Percentiles rank a stretch among this genome's conserved stretches.
Evolutionary conservation across 2,113 vertebrate species (phyloP).

Genomic region (Labeo rohita): DNA sequence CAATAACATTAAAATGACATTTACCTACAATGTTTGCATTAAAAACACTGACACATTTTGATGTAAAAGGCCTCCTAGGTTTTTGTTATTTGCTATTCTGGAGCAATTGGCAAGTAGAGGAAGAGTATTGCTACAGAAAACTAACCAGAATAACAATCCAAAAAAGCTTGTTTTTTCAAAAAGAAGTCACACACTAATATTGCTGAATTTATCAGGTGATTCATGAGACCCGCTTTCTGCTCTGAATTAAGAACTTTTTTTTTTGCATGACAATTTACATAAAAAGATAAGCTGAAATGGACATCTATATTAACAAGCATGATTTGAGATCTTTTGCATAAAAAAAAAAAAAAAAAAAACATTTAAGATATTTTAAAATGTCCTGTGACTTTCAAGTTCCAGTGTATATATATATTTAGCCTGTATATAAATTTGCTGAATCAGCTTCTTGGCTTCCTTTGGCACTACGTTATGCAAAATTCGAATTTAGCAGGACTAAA

Average conservation of each 20-base stretch:
- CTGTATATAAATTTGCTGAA: not conserved
- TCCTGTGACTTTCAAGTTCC: not conserved
- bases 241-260: too few species aligned
- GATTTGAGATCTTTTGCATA: too few species aligned
- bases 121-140: conserved; percentile 57
- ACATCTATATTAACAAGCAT: too few species aligned
- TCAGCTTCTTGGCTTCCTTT: not conserved
- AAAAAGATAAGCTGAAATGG: too few species aligned
- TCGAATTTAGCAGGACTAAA: not conserved
- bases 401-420: not conserved
- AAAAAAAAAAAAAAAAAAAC: too few species aligned
- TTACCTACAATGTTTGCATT: not conserved
- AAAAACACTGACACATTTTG: not conserved
- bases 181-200: not conserved
- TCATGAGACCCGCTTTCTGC: not conserved
- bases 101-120: conserved; percentile 20
- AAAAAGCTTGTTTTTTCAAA: conserved; percentile 19
- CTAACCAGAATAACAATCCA: conserved; percentile 47
- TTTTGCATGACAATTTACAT: too few species aligned
- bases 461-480: not conserved
- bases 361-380: not conserved
- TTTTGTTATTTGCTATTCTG: conserved; percentile 36
- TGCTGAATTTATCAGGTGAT: conserved; percentile 27
- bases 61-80: conserved; percentile 5
- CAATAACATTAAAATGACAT: not conserved